Base-by-base conservation (phyloP, 2,113 vertebrate genomes). In the Eclectus roratus region DNA sequence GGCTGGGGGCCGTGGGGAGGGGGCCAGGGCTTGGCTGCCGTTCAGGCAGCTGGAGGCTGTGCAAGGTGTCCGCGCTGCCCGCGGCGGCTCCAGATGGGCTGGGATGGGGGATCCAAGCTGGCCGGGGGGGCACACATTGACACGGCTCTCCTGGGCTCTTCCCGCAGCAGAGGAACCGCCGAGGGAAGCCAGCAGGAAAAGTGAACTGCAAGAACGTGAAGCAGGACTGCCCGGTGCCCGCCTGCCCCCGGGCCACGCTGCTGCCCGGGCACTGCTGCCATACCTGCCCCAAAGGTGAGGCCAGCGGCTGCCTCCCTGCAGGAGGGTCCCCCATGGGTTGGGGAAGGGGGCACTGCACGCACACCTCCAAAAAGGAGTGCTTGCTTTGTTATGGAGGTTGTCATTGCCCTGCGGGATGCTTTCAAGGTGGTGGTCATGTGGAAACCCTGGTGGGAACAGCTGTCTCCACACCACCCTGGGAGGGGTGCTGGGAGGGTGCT, bases 261-360 rank as follows among this genome's bases (percentile, higher is more conserved):
- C 98, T 99, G 73, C 99, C 99, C 0, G 99, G 99, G n/a, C 98
- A 99, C 85, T 99, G 99, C 97, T 99, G 99, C 84, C 99, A 98
- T 92, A 98, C 98, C 82, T 99, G 99, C 68, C 98, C 98, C 6
- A 98, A 98, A 98, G 99, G 99, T 99, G 97, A 97, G 83, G 10
- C 43, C 8, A 7, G 46, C 0, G 8, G 19, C 6, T 41, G 8
- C 20, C 9, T 72, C 44, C 43, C 79, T 49, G 58, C 2, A 2
- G 37, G 52, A n/a, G 82, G 1, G 24, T 60, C 11, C n/a, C 28
- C 23, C 0, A 0, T 1, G 12, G 29, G 8, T 39, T 10, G 24
- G 56, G 61, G 58, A 78, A 44, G 19, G 47, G 52, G 10, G 3
- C 16, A 60, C 2, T 16, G 41, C 4, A 1, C 8, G 8, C 3